Conservation (phyloP, 2,113 vertebrate species). For the Steatornis caripensis region DNA sequence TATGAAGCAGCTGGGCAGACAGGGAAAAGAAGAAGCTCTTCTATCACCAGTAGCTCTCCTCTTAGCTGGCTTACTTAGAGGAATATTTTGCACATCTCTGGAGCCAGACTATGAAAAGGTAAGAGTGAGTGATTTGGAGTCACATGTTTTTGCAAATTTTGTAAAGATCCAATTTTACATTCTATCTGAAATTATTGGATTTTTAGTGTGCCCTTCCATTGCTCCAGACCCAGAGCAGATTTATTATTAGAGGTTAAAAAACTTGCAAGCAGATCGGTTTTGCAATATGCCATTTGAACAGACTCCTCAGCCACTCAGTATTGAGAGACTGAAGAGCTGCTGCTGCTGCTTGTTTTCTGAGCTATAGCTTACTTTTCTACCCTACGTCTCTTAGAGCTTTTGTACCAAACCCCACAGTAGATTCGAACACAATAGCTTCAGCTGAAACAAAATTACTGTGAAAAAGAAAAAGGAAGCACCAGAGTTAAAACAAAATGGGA, state of each 20-base stretch:
- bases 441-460: not conserved
- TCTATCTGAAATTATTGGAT: not conserved
- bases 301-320: not conserved
- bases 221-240: not conserved
- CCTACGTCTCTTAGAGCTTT: not conserved
- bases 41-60: not conserved
- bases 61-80: not conserved
- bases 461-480: not conserved
- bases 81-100: not conserved
- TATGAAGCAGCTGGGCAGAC: not conserved
- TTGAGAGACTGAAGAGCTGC: not conserved
- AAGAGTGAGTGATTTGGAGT: not conserved
- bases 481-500: not conserved
- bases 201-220: not conserved
- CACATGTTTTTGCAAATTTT: not conserved
- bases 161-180: not conserved
- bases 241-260: not conserved
- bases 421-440: not conserved
- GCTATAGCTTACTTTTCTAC: not conserved
- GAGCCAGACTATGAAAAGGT: not conserved
- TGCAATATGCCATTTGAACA: not conserved
- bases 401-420: not conserved
- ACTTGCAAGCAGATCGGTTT: not conserved
- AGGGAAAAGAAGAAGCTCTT: not conserved
- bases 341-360: not conserved